Evolutionary conservation across 2,888 invertebrate species (phyloP).

Genomic region (Chrysina gloriosa): DNA sequence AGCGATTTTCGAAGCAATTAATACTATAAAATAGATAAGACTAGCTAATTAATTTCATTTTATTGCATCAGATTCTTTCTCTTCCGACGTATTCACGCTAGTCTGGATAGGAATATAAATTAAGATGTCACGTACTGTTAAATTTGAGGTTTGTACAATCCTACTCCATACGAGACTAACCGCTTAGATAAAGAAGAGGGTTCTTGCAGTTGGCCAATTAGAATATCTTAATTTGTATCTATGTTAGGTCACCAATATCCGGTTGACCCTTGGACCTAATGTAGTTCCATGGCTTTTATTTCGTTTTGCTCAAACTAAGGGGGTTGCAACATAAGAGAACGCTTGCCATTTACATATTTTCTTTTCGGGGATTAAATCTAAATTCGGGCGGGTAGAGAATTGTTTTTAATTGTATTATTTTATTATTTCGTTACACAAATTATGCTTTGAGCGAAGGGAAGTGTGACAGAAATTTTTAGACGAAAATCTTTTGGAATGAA

Average conservation of each 20-base stretch:
- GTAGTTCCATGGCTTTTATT: conserved; percentile 62
- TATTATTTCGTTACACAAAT: too few species aligned
- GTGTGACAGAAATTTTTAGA: too few species aligned
- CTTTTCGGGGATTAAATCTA: conserved; percentile 23
- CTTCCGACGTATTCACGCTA: too few species aligned
- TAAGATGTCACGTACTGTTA: neutral
- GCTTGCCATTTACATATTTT: conserved; percentile 36
- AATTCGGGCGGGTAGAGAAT: neutral
- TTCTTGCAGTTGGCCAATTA: conserved; percentile 64
- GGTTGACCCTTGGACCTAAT: conserved; percentile 64
- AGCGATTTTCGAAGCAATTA: neutral
- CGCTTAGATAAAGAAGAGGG: conserved; percentile 36
- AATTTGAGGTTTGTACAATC: conserved; percentile 13
- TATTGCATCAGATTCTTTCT: too few species aligned
- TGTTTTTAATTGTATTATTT: neutral
- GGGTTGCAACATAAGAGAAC: conserved; percentile 8
- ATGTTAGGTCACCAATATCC: conserved; percentile 66
- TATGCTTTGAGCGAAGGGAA: too few species aligned
- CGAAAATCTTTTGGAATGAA: too few species aligned
- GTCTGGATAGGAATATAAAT: too few species aligned
- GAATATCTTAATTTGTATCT: conserved; percentile 81
- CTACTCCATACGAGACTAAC: neutral
- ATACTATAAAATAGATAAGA: neutral
- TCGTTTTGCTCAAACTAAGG: conserved; percentile 52
- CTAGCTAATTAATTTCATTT: too few species aligned